Conservation (phyloP, 2,113 vertebrate genomes). For the Microtus oregoni region DNA sequence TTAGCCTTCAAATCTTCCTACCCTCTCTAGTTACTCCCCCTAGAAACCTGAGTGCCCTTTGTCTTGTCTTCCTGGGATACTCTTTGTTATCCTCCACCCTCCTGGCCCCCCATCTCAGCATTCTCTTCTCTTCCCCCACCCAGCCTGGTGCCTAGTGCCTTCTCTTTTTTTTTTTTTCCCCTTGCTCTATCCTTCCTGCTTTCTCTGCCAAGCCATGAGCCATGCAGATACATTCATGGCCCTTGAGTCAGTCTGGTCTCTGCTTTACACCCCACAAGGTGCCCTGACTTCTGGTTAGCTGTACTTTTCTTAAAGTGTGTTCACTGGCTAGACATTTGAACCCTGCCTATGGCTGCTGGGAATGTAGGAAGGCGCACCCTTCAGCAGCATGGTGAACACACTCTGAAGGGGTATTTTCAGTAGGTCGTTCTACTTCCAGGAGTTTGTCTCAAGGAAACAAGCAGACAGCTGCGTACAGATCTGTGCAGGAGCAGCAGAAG, state of each 20-base stretch:
- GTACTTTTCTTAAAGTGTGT: fast-evolving
- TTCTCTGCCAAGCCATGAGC: not conserved
- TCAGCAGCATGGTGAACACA: not conserved
- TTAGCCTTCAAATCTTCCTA: not conserved
- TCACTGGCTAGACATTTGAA: not conserved
- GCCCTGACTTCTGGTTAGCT: not conserved
- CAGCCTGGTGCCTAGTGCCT: fast-evolving
- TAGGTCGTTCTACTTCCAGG: not conserved
- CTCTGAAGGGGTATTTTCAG: not conserved
- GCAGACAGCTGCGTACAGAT: not conserved
- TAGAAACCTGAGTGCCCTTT: fast-evolving
- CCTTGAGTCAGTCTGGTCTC: not conserved
- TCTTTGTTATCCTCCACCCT: no score
- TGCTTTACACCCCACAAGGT: not conserved
- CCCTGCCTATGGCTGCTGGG: no score
- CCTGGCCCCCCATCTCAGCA: no score
- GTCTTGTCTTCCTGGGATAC: not conserved
- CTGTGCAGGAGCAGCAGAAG: not conserved
- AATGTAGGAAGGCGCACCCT: not conserved
- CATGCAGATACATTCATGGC: not conserved
- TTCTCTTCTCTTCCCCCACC: no score
- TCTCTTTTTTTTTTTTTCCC: not conserved
- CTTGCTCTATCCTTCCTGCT: not conserved
- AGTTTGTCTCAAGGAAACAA: conserved; percentile 42
- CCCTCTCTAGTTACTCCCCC: not conserved